A percentile compares a stretch with the other conserved stretches of the same genome.
Evolutionary conservation across 2,888 invertebrate species (phyloP).

Genomic region (Cryptocheilus praepositus): DNA sequence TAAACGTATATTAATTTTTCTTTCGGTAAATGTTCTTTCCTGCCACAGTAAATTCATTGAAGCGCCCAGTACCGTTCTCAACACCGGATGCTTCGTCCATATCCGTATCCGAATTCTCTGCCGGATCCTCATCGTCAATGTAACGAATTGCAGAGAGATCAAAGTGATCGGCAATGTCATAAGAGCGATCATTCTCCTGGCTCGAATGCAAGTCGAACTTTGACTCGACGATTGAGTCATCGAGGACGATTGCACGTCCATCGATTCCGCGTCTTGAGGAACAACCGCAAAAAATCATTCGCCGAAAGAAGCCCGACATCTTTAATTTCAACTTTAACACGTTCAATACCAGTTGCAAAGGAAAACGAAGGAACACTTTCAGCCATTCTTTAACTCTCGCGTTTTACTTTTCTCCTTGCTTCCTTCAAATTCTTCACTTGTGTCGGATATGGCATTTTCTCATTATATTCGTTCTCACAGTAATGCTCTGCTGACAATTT

Average conservation of each 20-base stretch:
- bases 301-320: conserved; percentile 61
- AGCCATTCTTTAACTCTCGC: background rate
- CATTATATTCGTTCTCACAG: too few species aligned
- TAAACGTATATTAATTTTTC: background rate
- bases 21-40: too few species aligned
- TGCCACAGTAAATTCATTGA: background rate
- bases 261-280: conserved; percentile 45
- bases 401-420: background rate
- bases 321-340: background rate
- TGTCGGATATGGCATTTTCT: too few species aligned
- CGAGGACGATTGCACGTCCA: conserved; percentile 55
- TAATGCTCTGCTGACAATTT: too few species aligned
- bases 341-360: too few species aligned
- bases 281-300: conserved; percentile 67
- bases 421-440: background rate
- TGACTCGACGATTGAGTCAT: conserved; percentile 53
- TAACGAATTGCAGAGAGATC: conserved; percentile 68
- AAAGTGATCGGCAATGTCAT: conserved; percentile 55
- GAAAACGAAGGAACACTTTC: too few species aligned
- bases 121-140: conserved; percentile 69
- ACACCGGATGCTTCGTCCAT: too few species aligned
- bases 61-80: too few species aligned
- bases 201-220: conserved; percentile 27
- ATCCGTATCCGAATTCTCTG: conserved; percentile 19
- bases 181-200: conserved; percentile 18